Base-by-base conservation (phyloP, 2,797 vertebrate species). In the Sitta carolinensis region DNA sequence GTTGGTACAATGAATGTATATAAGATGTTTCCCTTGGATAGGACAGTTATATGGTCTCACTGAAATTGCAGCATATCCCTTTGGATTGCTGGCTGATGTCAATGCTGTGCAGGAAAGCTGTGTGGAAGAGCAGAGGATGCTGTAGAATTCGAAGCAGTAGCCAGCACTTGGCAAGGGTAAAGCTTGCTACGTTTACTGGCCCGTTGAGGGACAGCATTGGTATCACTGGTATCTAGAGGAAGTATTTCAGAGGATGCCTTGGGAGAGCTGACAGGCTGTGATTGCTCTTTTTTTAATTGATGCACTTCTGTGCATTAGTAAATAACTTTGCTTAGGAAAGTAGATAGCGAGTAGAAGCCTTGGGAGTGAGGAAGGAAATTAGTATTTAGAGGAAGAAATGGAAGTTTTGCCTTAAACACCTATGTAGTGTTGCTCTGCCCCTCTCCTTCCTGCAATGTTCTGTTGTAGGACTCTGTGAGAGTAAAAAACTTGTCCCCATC, bases 301-400 rank as follows among this genome's bases (percentile, higher is more conserved):
- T 81, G 69, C 61, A 55, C 43, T 84, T 36, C 59, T 88, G 63
- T 94, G 84, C 82, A 66, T 97, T 83, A 76, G 58, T 93, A 93
- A 96, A 94, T 72, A 94, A 87, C 59, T 74, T 89, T 67, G 72
- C 42, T 84, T 79, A 75, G 79, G 74, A 95, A 96, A 95, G 63
- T 90, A 78, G 90, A 58, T 91, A 89, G 55, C 78, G 87, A 90
- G 80, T 70, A 61, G 52, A 91, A 90, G 81, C 93, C 59, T 84
- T 74, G 84, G 84, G 79, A 94, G 29, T 25, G 52, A 78, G 84
- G 66, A 89, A 94, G 72, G 36, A 95, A 89, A 93, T 94, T 47
- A 74, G 63, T 94, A 89, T 91, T 89, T 94, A 81, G 86, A 40
- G 48, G 57, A 90, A 95, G 72, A 90, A 93, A 66, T 69, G 2